Base-by-base conservation (phyloP, 2,113 vertebrate species). In the Erythrocebus patas region DNA sequence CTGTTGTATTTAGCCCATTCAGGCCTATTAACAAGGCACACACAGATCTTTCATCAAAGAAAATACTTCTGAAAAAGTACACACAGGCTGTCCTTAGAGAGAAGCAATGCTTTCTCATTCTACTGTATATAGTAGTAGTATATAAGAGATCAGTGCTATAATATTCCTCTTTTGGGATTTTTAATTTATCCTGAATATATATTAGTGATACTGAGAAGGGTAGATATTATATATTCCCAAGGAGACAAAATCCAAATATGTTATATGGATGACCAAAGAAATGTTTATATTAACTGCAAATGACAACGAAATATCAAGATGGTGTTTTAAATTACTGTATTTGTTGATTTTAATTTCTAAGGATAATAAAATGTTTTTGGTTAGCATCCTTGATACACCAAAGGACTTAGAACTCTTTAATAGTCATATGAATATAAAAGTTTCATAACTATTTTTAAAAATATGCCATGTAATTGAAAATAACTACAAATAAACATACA, bases 21-120 rank as follows among this genome's bases (percentile, higher is more conserved):
- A 95, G 1, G n/a, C 86, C 92, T 85, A 43, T 88, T 76, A 84
- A 45, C 30, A 66, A 81, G 38, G 35, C 45, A 72, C 88, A 80
- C 35, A 50, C 20, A 66, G 5, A 32, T 20, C 87, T 84, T 93
- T 61, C 64, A 89, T 30, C n/a, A 4, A 52, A 97, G 40, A n/a
- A 81, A 72, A 55, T 35, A 89, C n/a, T 72, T 73, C 76, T 95
- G 66, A 45, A 96, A 93, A 97, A 97, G n/a, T n/a, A 50, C 8
- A 95, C 27, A 91, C 30, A 73, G 64, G 91, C 78, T 1, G 11
- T 35, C 85, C 48, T 84, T 2, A 40, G 66, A 38, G 40, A 50
- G 64, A 96, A 70, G n/a, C 30, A 87, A 70, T 55, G 89, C 89
- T 82, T 88, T 78, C n/a, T 79, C 83, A 13, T 18, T 84, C 73